These are phyloP conservation scores for Patella pellucida DNA, from an alignment of 2,888 invertebrate species.

Conservation along the genomic window DNA sequence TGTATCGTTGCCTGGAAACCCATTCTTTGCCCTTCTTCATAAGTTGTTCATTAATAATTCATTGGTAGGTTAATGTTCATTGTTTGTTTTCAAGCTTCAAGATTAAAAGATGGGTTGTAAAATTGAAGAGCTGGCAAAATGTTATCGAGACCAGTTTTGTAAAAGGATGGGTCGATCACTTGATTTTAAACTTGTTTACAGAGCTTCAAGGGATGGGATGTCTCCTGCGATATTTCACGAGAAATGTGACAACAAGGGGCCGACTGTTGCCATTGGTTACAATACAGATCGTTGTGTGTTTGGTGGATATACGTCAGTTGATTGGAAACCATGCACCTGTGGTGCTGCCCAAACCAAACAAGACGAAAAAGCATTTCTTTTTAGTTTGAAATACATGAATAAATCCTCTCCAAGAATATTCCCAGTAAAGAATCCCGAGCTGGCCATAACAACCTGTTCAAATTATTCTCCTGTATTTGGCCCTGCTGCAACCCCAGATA, in stretches of 20 bases:
- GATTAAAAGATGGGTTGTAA: too few species aligned
- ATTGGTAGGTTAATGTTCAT: too few species aligned
- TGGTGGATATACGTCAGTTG: slow-evolving; percentile 38
- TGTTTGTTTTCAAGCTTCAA: too few species aligned
- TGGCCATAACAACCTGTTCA: slow-evolving; percentile 20
- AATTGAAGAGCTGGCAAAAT: too few species aligned
- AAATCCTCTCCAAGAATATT: slow-evolving; percentile 26
- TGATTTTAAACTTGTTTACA: slow-evolving; percentile 23
- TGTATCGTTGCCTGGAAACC: too few species aligned
- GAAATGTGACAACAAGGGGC: slow-evolving; percentile 43
- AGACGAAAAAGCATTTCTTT: slow-evolving; percentile 40
- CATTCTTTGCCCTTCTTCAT: too few species aligned
- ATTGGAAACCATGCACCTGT: slow-evolving; percentile 30
- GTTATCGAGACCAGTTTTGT: too few species aligned
- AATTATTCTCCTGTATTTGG: slow-evolving; percentile 34
- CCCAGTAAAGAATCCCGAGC: slow-evolving; percentile 19
- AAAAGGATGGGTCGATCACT: too few species aligned
- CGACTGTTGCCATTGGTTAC: slow-evolving; percentile 42
- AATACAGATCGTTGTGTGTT: slow-evolving; percentile 38
- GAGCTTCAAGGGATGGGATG: slow-evolving; percentile 38
- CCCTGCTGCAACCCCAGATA: slow-evolving; percentile 24
- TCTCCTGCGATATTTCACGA: slow-evolving; percentile 38
- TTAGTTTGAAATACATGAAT: slow-evolving; percentile 33
- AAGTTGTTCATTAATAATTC: too few species aligned
- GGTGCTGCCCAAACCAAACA: slow-evolving; percentile 11